Percentiles rank a stretch among this genome's conserved stretches.
These are phyloP conservation scores for Erebia aethiops DNA, from an alignment of 2,888 invertebrate species.

Conservation along the genomic window DNA sequence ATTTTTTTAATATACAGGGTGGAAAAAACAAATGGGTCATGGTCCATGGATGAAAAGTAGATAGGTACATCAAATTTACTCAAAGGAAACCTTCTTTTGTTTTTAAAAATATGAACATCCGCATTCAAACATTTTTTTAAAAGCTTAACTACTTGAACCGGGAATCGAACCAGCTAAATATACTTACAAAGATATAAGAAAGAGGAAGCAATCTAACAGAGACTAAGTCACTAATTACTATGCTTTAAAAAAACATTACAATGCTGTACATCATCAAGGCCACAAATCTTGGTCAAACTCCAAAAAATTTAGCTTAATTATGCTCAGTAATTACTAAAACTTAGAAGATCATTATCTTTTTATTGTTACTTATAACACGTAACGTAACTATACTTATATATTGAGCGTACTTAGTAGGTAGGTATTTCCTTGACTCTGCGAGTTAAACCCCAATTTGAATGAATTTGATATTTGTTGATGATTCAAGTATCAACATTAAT, in stretches of 20 bases:
- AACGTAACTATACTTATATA: not conserved
- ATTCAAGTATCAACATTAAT: constrained; percentile 4
- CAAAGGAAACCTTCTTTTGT: no score
- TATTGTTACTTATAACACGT: constrained; percentile 8
- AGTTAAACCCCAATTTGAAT: not conserved
- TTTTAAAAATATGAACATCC: no score
- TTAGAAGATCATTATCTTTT: constrained; percentile 11
- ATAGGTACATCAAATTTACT: no score
- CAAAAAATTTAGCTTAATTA: constrained; percentile 11
- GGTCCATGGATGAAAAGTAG: no score
- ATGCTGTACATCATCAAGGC: constrained; percentile 3
- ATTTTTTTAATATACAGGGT: no score
- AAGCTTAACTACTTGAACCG: no score
- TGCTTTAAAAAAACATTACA: constrained; percentile 3
- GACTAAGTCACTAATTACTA: no score
- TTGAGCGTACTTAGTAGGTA: no score
- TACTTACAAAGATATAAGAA: not conserved
- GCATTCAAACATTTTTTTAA: no score
- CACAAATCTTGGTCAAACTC: not conserved
- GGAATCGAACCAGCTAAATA: no score
- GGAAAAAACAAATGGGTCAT: no score
- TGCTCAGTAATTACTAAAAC: constrained; percentile 13
- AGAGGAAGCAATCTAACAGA: not conserved
- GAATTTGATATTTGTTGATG: constrained; percentile 2
- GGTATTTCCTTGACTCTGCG: constrained; percentile 16